These are phyloP conservation scores for Arbacia lixula DNA, from an alignment of 53 echinoderm and acorn worm species.

Conservation along the genomic window DNA sequence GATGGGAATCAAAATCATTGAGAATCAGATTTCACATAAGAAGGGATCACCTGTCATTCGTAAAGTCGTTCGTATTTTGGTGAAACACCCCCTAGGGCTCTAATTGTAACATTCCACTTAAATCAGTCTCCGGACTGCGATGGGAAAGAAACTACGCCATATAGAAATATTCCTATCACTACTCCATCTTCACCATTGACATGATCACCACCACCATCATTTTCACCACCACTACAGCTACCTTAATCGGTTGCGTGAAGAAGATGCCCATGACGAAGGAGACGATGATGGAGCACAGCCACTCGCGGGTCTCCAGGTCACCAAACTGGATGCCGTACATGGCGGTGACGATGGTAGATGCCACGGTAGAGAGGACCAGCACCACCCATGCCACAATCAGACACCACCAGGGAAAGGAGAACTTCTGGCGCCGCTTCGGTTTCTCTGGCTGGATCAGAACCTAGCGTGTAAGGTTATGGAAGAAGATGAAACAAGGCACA, in stretches of 20 bases:
- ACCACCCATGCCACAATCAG: slow-evolving; percentile 83
- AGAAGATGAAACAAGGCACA: no score
- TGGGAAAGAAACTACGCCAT: no score
- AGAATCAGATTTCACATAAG: no score
- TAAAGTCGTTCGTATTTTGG: no score
- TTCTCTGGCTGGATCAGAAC: slow-evolving; percentile 48
- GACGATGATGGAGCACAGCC: slow-evolving; percentile 79
- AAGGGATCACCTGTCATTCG: no score
- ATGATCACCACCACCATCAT: no score
- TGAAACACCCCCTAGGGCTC: no score
- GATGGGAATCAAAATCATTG: no score
- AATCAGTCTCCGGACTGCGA: no score
- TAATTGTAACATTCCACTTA: no score
- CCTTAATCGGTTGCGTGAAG: slow-evolving; percentile 94
- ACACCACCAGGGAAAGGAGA: slow-evolving; percentile 89
- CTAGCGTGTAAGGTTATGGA: neutral
- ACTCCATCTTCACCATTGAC: no score
- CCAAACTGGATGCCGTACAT: slow-evolving; percentile 91
- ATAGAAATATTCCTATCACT: no score
- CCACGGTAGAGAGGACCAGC: slow-evolving; percentile 51
- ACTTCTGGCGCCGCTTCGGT: slow-evolving; percentile 64
- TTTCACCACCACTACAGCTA: slow-evolving; percentile 26
- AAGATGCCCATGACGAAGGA: slow-evolving; percentile 85
- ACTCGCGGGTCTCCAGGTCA: slow-evolving; percentile 59
- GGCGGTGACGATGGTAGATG: slow-evolving; percentile 69